phyloP scores from a whole-genome alignment of 2,888 invertebrate genomes.

The Amaurobius ferox region DNA sequence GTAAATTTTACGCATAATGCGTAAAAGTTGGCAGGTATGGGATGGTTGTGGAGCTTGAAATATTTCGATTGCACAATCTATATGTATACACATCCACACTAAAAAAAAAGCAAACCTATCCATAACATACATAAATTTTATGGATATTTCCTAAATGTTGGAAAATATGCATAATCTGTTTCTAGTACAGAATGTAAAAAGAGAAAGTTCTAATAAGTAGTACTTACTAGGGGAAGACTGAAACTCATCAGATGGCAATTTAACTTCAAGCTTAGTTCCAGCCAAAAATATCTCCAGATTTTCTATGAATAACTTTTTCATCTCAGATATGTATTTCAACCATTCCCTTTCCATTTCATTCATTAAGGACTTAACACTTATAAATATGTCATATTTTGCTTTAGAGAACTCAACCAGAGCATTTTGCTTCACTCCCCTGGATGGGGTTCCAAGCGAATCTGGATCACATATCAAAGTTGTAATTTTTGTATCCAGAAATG shows the following conservation, averaged over 20 bases:
- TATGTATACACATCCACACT: too few relatives aligned
- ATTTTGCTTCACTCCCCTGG: background rate
- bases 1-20: too few relatives aligned
- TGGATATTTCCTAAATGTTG: too few relatives aligned
- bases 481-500: constrained; percentile 23
- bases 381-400: constrained; percentile 31
- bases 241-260: background rate
- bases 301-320: constrained; percentile 33
- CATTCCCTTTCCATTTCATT: constrained; percentile 19
- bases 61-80: too few relatives aligned
- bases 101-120: too few relatives aligned
- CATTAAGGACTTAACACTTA: constrained; percentile 1
- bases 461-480: constrained; percentile 26
- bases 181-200: too few relatives aligned
- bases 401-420: constrained; percentile 41
- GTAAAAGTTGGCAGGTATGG: too few relatives aligned
- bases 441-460: constrained; percentile 14
- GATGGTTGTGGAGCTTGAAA: too few relatives aligned
- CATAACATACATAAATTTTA: too few relatives aligned
- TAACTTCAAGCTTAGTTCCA: constrained; percentile 39
- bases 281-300: constrained; percentile 56
- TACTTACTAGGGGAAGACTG: background rate
- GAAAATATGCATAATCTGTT: too few relatives aligned
- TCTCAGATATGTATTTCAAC: constrained; percentile 2
- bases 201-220: too few relatives aligned